Evolutionary conservation across 2,888 invertebrate species (phyloP).

Genomic region (Sinopyrophorus schimmeli): DNA sequence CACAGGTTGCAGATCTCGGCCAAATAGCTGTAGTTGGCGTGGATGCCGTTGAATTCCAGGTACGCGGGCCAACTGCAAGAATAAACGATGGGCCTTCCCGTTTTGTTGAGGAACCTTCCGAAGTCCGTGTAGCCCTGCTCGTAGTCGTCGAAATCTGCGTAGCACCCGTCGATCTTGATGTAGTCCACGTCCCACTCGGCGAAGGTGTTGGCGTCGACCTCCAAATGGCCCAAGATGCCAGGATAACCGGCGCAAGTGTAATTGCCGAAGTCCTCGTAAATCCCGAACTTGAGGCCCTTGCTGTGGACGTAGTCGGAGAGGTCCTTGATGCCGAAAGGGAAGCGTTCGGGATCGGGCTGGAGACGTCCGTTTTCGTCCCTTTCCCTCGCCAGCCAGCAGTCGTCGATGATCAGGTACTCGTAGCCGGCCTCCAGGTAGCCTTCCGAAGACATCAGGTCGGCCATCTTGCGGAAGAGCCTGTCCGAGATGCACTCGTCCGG

Average conservation of each 20-base stretch:
- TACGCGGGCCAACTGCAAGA: slow-evolving; percentile 84
- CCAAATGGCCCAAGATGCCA: slow-evolving; percentile 65
- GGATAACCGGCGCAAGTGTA: slow-evolving; percentile 75
- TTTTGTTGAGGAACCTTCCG: slow-evolving; percentile 65
- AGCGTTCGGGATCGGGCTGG: slow-evolving; percentile 61
- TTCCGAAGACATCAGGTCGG: slow-evolving; percentile 60
- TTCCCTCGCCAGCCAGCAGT: slow-evolving; percentile 63
- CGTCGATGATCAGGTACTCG: slow-evolving; percentile 63
- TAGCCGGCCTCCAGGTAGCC: slow-evolving; percentile 66
- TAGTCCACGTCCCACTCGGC: slow-evolving; percentile 76
- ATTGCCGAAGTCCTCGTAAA: slow-evolving; percentile 76
- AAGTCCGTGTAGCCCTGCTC: slow-evolving; percentile 64
- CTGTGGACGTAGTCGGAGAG: slow-evolving; percentile 67
- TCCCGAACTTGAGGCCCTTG: slow-evolving; percentile 71
- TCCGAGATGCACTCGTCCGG: slow-evolving; percentile 69
- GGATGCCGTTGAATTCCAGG: slow-evolving; percentile 58
- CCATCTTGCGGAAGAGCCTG: slow-evolving; percentile 58
- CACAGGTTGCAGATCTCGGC: slow-evolving; percentile 64
- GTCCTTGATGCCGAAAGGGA: slow-evolving; percentile 64
- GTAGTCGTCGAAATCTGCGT: slow-evolving; percentile 51
- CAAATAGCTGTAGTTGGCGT: slow-evolving; percentile 61
- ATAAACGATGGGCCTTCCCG: slow-evolving; percentile 72
- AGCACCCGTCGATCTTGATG: slow-evolving; percentile 76
- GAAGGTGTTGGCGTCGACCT: slow-evolving; percentile 68
- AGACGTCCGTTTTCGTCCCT: slow-evolving; percentile 57